These are phyloP conservation scores for Pseudochirops corinnae DNA, from an alignment of 2,797 vertebrate genomes.

Conservation along the genomic window DNA sequence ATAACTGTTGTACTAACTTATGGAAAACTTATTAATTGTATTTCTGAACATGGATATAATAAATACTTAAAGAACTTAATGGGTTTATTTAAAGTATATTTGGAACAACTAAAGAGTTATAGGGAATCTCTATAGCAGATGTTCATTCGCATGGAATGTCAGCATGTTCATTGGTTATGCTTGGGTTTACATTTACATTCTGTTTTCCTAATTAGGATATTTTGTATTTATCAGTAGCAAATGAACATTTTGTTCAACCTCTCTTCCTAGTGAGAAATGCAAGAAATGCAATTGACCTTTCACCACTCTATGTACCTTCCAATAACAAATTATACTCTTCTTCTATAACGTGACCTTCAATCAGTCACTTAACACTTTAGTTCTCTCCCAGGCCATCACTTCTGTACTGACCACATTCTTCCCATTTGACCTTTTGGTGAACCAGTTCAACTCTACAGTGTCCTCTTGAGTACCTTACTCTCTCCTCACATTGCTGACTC, in stretches of 20 bases:
- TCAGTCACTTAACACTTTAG: no score
- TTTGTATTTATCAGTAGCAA: slow-evolving; percentile 41
- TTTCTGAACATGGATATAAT: neutral
- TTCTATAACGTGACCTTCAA: neutral
- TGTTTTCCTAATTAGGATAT: slow-evolving; percentile 62
- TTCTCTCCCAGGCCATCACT: no score
- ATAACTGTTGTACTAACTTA: neutral
- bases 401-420: no score
- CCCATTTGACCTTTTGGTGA: no score
- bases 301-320: neutral
- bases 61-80: neutral
- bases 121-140: neutral
- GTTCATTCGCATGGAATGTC: slow-evolving; percentile 35
- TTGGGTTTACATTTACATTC: slow-evolving; percentile 53
- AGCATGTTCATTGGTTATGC: slow-evolving; percentile 43
- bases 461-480: no score
- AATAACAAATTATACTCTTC: neutral
- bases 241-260: slow-evolving; percentile 57
- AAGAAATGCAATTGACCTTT: neutral
- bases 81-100: neutral
- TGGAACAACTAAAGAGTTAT: slow-evolving; percentile 3
- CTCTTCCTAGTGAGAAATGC: slow-evolving; percentile 42
- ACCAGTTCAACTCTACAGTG: no score
- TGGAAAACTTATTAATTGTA: neutral
- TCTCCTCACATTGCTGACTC: no score